These are phyloP conservation scores for Halocaridina rubra DNA, from an alignment of 2,888 invertebrate species.

Conservation along the genomic window DNA sequence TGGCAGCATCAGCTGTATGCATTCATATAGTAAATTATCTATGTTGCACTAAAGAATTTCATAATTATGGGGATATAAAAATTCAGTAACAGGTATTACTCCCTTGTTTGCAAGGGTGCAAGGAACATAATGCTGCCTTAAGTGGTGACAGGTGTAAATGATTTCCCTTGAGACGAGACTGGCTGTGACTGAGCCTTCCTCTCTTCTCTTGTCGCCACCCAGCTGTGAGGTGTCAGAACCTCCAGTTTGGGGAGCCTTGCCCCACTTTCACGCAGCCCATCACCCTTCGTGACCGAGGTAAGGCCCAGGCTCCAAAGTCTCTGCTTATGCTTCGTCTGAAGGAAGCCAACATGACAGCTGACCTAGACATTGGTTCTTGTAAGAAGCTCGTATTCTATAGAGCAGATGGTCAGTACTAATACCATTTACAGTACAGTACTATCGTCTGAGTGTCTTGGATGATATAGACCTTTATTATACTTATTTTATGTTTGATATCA, in stretches of 20 bases:
- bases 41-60: no score
- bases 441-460: no score
- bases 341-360: background rate
- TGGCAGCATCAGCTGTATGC: no score
- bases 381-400: no score
- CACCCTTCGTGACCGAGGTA: conserved; percentile 55
- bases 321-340: background rate
- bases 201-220: conserved; percentile 33
- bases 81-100: background rate
- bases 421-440: background rate
- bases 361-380: background rate
- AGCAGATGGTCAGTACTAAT: background rate
- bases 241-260: conserved; percentile 61
- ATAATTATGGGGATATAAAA: no score
- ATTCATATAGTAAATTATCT: no score
- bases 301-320: conserved; percentile 43
- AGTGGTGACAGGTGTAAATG: background rate
- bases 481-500: no score
- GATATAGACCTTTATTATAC: no score
- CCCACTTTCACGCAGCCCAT: conserved; percentile 63
- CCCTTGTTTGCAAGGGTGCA: background rate
- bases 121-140: background rate
- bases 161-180: conserved; percentile 14
- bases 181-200: conserved; percentile 46
- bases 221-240: conserved; percentile 63